Percentiles rank a stretch among this genome's conserved stretches.
Conservation (phyloP, 2,113 vertebrate species). For the Callospermophilus lateralis region DNA sequence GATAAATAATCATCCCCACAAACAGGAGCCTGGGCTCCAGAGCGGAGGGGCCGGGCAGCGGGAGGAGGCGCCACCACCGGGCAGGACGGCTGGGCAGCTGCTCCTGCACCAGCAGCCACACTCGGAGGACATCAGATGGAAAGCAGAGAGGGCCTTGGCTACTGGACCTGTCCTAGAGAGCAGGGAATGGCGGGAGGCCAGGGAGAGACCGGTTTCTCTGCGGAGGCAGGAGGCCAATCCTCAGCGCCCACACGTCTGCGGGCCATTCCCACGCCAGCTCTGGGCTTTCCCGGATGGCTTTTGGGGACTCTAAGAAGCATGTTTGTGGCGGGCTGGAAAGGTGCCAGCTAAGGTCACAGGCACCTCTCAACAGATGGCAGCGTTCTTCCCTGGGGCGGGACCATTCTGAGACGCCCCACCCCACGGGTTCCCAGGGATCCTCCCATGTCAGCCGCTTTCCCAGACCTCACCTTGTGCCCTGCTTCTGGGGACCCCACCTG, state of each 20-base stretch:
- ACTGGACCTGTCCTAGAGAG: too few species aligned
- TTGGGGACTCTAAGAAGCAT: background rate
- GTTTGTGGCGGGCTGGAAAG: background rate
- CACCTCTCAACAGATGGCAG: rapidly evolving
- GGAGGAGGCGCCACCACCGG: background rate
- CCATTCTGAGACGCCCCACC: too few species aligned
- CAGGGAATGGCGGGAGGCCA: too few species aligned
- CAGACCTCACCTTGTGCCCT: background rate
- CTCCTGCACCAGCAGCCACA: background rate
- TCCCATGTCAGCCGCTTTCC: background rate
- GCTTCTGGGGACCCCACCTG: background rate
- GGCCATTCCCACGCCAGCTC: background rate
- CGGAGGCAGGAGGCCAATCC: background rate
- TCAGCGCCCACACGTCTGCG: rapidly evolving
- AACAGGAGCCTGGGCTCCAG: background rate
- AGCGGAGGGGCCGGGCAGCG: rapidly evolving
- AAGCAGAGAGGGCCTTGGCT: background rate
- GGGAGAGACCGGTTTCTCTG: too few species aligned
- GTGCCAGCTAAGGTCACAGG: rapidly evolving
- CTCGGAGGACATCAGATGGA: rapidly evolving
- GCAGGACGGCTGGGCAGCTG: background rate
- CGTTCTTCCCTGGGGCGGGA: rapidly evolving
- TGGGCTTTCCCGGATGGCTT: rapidly evolving
- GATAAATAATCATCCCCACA: constrained; percentile 1
- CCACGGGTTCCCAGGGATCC: background rate